These are phyloP conservation scores for Oscheius sp. DNA, from an alignment of 1,140 invertebrate species.

Conservation along the genomic window DNA sequence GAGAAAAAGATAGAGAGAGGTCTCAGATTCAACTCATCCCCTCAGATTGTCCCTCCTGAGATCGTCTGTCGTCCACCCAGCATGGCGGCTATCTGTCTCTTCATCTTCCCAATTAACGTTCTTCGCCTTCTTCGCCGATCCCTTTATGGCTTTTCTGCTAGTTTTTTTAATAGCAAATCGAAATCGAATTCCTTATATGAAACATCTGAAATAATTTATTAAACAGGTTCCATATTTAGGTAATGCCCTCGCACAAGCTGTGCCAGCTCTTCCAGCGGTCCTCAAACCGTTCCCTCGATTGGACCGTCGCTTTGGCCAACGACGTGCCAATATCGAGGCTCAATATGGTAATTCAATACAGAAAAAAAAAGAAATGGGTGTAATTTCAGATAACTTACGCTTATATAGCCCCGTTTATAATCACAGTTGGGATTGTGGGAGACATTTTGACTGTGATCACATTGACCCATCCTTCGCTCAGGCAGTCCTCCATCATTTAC, in stretches of 20 bases:
- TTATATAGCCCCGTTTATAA: conserved; percentile 59
- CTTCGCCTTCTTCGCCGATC: background rate
- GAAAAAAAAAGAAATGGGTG: background rate
- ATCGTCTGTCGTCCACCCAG: background rate
- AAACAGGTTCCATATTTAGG: background rate
- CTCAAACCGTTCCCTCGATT: background rate
- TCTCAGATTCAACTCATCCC: too few relatives aligned
- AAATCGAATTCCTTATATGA: too few relatives aligned
- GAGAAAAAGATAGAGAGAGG: too few relatives aligned
- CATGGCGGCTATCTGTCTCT: background rate
- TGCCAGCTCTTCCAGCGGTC: background rate
- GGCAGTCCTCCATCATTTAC: conserved; percentile 51
- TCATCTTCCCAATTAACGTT: background rate
- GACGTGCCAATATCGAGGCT: background rate
- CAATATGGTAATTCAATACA: background rate
- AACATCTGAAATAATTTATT: too few relatives aligned
- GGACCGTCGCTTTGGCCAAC: conserved; percentile 3
- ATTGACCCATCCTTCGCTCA: conserved; percentile 41
- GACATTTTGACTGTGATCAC: conserved; percentile 39
- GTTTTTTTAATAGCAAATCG: too few relatives aligned
- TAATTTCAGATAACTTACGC: conserved; percentile 52
- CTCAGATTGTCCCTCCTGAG: too few relatives aligned
- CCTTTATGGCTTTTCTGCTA: too few relatives aligned
- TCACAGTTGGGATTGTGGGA: conserved; percentile 49
- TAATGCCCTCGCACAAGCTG: background rate